Evolutionary conservation across 2,888 invertebrate genomes (phyloP).

Genomic region (Leistus spinibarbis): DNA sequence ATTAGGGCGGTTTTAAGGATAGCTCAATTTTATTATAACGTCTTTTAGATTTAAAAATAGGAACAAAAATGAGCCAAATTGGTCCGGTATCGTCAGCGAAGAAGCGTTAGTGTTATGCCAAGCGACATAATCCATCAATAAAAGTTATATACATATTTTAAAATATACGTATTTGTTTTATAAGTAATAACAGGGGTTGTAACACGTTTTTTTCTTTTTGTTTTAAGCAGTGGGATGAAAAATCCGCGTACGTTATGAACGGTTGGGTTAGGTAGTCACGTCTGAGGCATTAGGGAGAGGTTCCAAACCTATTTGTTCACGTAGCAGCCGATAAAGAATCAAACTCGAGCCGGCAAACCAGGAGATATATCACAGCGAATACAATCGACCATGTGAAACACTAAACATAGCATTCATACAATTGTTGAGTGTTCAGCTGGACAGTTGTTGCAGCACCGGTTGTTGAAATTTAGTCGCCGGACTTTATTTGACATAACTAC

Average conservation of each 20-base stretch:
- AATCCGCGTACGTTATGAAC: conserved; percentile 32
- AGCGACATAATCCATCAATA: too few species aligned
- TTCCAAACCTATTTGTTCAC: conserved; percentile 50
- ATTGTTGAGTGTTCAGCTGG: conserved; percentile 34
- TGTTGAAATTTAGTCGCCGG: conserved; percentile 47
- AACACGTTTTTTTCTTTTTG: too few species aligned
- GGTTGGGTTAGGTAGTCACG: conserved; percentile 50
- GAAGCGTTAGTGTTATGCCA: too few species aligned
- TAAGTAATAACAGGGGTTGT: too few species aligned
- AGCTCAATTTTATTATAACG: too few species aligned
- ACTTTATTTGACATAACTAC: conserved; percentile 50
- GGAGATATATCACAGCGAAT: conserved; percentile 48
- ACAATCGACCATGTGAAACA: conserved; percentile 41
- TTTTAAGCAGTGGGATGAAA: conserved; percentile 16
- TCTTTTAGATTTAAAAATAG: too few species aligned
- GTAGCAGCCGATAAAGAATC: conserved; percentile 48
- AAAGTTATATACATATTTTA: too few species aligned
- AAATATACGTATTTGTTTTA: too few species aligned
- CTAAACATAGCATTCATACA: neutral
- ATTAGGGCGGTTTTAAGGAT: too few species aligned
- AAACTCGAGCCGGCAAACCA: conserved; percentile 46
- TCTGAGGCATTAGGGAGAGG: conserved; percentile 50
- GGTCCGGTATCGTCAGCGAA: too few species aligned
- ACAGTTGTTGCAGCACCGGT: conserved; percentile 42
- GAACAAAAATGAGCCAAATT: too few species aligned